Conservation (phyloP, 2,113 vertebrate genomes). For the Pteropus alecto region DNA sequence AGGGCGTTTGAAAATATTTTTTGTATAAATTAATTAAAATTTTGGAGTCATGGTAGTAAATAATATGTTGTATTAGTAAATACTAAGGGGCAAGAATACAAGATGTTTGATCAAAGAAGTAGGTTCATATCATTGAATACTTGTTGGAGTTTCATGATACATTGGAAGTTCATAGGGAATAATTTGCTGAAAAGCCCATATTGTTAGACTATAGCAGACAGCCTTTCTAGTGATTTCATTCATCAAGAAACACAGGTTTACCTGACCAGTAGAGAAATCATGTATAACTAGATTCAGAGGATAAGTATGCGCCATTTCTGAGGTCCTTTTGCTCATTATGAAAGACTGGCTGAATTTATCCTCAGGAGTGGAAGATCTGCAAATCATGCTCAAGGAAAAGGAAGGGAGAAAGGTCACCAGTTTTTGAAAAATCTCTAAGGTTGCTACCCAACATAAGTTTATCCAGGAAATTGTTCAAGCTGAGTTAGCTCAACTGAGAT, state of each 20-base stretch:
- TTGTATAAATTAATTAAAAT: not conserved
- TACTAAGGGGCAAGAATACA: not conserved
- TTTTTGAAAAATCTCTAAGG: not conserved
- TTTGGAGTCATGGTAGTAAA: not conserved
- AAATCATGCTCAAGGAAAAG: not conserved
- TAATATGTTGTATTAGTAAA: not conserved
- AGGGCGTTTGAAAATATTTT: not conserved
- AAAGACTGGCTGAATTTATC: not conserved
- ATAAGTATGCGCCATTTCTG: not conserved
- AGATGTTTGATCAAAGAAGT: not conserved
- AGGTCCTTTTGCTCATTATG: not conserved
- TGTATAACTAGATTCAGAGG: not conserved
- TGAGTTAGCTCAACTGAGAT: not conserved
- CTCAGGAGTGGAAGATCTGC: not conserved
- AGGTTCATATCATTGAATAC: not conserved
- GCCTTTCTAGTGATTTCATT: not conserved
- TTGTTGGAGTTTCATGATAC: not conserved
- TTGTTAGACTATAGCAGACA: not conserved
- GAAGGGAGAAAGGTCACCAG: not conserved
- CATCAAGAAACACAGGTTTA: not conserved
- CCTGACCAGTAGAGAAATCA: not conserved
- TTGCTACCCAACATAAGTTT: not conserved
- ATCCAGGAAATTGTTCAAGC: not conserved
- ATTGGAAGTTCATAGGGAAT: not conserved
- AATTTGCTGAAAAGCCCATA: not conserved